phyloP scores from a whole-genome alignment of 2,888 invertebrate species.

The Litoditis marina region DNA sequence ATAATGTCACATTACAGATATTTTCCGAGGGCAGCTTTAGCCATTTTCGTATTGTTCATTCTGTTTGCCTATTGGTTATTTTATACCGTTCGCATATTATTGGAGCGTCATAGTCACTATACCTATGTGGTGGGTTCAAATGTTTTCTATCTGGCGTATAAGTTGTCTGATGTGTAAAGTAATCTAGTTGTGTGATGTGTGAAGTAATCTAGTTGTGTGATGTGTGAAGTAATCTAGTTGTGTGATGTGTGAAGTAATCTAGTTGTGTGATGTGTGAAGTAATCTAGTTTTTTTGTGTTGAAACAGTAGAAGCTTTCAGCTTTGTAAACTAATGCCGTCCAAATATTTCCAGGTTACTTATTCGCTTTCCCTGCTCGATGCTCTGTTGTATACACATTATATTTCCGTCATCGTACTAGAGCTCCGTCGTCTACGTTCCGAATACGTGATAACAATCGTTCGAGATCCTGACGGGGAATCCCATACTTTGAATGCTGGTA shows the following conservation, averaged over 20 bases:
- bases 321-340: too few relatives aligned
- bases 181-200: too few relatives aligned
- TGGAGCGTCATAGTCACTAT: conserved; percentile 59
- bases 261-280: too few relatives aligned
- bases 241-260: too few relatives aligned
- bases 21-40: conserved; percentile 48
- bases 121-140: conserved; percentile 35
- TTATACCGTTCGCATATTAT: conserved; percentile 79
- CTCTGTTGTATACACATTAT: conserved; percentile 67
- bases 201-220: too few relatives aligned
- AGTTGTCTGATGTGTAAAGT: too few relatives aligned
- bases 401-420: conserved; percentile 83
- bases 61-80: conserved; percentile 97
- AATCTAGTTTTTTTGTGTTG: too few relatives aligned
- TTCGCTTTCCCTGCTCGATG: conserved; percentile 87
- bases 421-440: conserved; percentile 83
- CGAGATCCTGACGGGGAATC: conserved; percentile 93
- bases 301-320: too few relatives aligned
- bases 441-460: conserved; percentile 74
- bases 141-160: too few relatives aligned
- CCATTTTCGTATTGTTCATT: conserved; percentile 73
- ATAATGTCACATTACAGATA: conserved; percentile 18
- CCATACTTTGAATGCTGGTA: conserved; percentile 75
- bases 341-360: conserved; percentile 81
- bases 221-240: too few relatives aligned